These are phyloP conservation scores for Heliangelus exortis DNA, from an alignment of 2,797 vertebrate genomes.

Conservation along the genomic window DNA sequence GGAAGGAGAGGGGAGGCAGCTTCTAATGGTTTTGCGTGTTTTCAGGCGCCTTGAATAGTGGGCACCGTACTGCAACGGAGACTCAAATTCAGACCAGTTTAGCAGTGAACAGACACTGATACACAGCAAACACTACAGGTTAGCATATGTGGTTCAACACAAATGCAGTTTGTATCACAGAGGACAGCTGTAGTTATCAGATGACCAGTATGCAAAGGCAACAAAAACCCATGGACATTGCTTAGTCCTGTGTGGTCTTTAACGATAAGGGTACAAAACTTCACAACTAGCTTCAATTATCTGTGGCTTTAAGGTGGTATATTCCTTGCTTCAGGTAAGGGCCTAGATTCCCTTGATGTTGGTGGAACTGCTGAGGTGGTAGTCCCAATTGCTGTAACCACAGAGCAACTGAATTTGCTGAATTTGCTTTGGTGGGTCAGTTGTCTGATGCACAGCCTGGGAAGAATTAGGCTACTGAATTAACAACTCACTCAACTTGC, in stretches of 20 bases:
- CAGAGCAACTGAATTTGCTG: background rate
- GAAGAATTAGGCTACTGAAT: background rate
- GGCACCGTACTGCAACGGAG: background rate
- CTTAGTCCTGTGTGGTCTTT: background rate
- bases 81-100: background rate
- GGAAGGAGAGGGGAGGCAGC: background rate
- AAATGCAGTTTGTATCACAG: background rate
- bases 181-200: background rate
- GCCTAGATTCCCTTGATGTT: background rate
- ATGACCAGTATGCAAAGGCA: background rate
- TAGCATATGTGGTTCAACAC: background rate
- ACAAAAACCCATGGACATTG: background rate
- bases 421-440: background rate
- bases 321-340: background rate
- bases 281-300: background rate
- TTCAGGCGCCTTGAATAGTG: background rate
- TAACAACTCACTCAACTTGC: background rate
- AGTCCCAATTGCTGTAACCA: background rate
- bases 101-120: background rate
- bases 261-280: background rate
- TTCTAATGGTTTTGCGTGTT: background rate
- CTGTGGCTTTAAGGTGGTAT: background rate
- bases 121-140: background rate
- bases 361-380: background rate
- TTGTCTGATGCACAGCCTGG: background rate